Evolutionary conservation across 1,140 invertebrate genomes (phyloP).

Genomic region (Calliphora vicina): DNA sequence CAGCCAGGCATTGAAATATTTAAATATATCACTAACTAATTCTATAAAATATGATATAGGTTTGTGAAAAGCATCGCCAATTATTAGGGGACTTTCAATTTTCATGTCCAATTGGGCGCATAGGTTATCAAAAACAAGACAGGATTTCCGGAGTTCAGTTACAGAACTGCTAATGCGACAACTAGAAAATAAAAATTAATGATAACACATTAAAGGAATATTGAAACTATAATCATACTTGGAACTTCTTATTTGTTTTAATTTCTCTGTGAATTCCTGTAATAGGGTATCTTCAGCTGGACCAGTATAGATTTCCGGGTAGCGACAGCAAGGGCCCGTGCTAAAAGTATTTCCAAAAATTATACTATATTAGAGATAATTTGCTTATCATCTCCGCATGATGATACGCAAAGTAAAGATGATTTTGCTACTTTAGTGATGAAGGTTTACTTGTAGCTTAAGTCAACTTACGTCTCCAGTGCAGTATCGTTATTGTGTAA

Average conservation of each 20-base stretch:
- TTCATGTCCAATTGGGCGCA: conserved; percentile 40
- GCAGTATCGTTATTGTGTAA: too few species aligned
- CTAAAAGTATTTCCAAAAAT: conserved; percentile 5
- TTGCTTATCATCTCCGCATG: too few species aligned
- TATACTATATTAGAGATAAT: neutral
- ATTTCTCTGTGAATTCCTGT: conserved; percentile 47
- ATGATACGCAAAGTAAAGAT: too few species aligned
- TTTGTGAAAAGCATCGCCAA: conserved; percentile 53
- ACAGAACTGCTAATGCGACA: conserved; percentile 32
- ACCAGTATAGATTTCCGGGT: conserved; percentile 40
- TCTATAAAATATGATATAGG: conserved; percentile 52
- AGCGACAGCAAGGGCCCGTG: conserved; percentile 40
- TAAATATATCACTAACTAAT: conserved; percentile 51
- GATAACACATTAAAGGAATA: neutral
- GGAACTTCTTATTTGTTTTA: conserved; percentile 42
- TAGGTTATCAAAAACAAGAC: conserved; percentile 39
- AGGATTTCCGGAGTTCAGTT: neutral
- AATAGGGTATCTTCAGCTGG: conserved; percentile 45
- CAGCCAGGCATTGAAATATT: conserved; percentile 45
- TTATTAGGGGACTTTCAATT: conserved; percentile 40
- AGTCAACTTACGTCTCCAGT: too few species aligned
- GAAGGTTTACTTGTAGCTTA: too few species aligned
- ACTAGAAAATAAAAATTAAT: conserved; percentile 24
- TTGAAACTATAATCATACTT: conserved; percentile 41
- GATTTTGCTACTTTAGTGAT: too few species aligned